Evolutionary conservation across 2,888 invertebrate species (phyloP), one percentile per base, ranked within the genome.

Genomic region (Thereva nobilitata): DNA sequence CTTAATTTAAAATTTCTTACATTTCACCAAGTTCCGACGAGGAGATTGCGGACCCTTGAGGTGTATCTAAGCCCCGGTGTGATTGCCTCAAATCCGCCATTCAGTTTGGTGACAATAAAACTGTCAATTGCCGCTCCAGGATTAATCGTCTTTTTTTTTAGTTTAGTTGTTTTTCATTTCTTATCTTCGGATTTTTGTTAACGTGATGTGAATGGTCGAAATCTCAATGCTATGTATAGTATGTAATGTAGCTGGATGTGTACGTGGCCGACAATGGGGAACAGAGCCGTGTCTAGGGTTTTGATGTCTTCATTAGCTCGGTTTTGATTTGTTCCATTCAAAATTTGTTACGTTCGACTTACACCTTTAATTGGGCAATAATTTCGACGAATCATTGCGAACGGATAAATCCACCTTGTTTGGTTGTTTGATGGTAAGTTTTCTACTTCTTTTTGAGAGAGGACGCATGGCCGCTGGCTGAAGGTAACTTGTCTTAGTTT

Each of bases 281-380:
- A 9, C 50, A 41, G 10, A 49, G 49, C 47, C 47, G 37, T 59
- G 23, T 8, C 44, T 59, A 35, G 34, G 34, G 34, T 44, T 63
- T 63, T 68, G 68, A 68, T 55, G 66, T 65, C 68, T 68, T 68
- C 68, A 68, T 68, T 68, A 68, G 54, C 68, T 64, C 47, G 44
- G 41, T 61, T 68, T 68, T 54, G 41, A 63, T 66, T 68, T 61
- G 61, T 61, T 68, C 66, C 61, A 68, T 68, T 68, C 35, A 56
- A 61, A 44, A 64, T 65, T 66, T 53, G 66, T 54, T 52, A 61
- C 61, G 67, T 35, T 47, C 49, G 59, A 49, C 50, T 61, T 61
- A 40, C 41, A 61, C 23, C 38, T 61, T 59, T 59, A 61, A 50
- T 50, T 50, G 61, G 61, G 42, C 50, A 61, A 35, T 9, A 61